Conservation (phyloP, 2,113 vertebrate genomes). For the Phrynosoma platyrhinos region DNA sequence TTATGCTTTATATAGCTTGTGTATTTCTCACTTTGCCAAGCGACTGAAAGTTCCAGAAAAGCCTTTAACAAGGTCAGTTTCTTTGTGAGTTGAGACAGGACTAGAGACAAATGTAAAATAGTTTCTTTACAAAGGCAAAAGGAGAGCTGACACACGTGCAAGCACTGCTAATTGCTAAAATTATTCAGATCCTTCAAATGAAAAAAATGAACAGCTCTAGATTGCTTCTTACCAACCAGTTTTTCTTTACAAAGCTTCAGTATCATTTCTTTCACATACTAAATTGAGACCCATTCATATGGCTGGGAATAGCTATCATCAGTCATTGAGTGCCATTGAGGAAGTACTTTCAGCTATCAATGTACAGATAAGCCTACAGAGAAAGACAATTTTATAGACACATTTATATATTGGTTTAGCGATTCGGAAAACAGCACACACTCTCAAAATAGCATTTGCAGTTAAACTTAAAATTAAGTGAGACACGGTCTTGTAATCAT, state of each 20-base stretch:
- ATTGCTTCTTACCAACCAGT: too few relatives aligned
- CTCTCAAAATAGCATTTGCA: too few relatives aligned
- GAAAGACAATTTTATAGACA: too few relatives aligned
- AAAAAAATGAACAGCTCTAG: too few relatives aligned
- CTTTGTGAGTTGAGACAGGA: neutral
- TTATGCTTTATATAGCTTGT: neutral
- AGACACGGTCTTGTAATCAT: too few relatives aligned
- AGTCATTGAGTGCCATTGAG: neutral
- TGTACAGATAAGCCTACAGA: too few relatives aligned
- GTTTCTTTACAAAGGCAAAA: neutral
- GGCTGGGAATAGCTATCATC: neutral
- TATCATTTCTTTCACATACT: neutral
- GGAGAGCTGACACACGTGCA: neutral
- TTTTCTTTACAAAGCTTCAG: neutral
- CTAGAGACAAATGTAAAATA: neutral
- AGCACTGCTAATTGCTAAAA: neutral
- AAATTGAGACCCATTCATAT: neutral
- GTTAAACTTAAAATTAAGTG: too few relatives aligned
- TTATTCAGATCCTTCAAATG: neutral
- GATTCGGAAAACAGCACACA: too few relatives aligned
- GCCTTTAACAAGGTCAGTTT: neutral
- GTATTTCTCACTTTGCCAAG: neutral
- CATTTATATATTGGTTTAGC: too few relatives aligned
- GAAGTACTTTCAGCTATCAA: neutral
- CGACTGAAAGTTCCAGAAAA: neutral